These are phyloP conservation scores for Caiman crocodilus DNA, from an alignment of 2,797 vertebrate genomes.

Conservation along the genomic window DNA sequence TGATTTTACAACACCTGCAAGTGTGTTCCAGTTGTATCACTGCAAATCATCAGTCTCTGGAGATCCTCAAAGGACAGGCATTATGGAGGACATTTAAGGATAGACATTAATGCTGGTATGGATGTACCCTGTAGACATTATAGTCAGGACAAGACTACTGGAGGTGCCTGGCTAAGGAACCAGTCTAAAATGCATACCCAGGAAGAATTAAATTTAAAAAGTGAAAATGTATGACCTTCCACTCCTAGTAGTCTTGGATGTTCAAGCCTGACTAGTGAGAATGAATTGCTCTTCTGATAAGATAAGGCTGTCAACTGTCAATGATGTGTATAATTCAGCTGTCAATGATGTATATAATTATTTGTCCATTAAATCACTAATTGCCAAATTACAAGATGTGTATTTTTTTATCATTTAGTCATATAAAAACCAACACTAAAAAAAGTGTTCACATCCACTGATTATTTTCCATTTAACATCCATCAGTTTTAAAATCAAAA, in stretches of 20 bases:
- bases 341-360: background rate
- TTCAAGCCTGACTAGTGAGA: background rate
- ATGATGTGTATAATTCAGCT: background rate
- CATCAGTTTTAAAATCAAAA: background rate
- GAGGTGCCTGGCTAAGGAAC: background rate
- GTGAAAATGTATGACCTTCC: background rate
- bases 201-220: background rate
- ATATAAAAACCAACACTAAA: background rate
- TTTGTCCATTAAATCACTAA: background rate
- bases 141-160: too few relatives aligned
- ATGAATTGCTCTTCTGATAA: background rate
- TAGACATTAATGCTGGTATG: accelerated
- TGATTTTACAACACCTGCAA: background rate
- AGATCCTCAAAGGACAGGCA: background rate
- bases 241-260: background rate
- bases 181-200: background rate
- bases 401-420: background rate
- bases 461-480: background rate
- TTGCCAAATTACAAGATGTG: background rate
- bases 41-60: background rate
- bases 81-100: background rate
- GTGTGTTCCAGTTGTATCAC: background rate
- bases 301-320: background rate
- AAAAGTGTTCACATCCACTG: background rate
- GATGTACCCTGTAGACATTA: too few relatives aligned